Evolutionary conservation across 2,888 invertebrate genomes (phyloP).

Genomic region (Agrochola litura): DNA sequence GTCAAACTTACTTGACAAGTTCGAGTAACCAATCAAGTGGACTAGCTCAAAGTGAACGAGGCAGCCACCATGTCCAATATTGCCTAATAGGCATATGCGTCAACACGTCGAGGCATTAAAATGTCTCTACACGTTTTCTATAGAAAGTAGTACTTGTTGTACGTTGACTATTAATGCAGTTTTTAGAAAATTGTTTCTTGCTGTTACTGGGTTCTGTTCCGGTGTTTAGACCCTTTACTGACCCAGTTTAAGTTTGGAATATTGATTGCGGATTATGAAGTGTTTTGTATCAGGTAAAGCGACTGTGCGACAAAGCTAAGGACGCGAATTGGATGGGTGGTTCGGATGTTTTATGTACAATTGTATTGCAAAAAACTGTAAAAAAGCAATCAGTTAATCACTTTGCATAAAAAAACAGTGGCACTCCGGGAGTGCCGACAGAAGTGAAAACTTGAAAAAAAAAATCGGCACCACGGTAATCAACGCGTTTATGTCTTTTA

Average conservation of each 20-base stretch:
- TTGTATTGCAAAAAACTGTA: background rate
- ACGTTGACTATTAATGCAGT: constrained; percentile 85
- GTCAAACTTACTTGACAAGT: background rate
- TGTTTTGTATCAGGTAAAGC: constrained; percentile 32
- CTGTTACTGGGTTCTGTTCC: constrained; percentile 72
- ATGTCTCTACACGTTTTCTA: constrained; percentile 80
- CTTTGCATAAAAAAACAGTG: background rate
- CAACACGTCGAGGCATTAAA: constrained; percentile 77
- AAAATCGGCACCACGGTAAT: too few species aligned
- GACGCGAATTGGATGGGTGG: constrained; percentile 4
- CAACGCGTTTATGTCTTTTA: too few species aligned
- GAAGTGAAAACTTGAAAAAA: too few species aligned
- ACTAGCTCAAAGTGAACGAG: constrained; percentile 50
- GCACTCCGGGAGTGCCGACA: too few species aligned
- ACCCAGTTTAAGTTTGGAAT: constrained; percentile 66
- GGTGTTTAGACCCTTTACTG: constrained; percentile 76
- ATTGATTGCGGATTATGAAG: constrained; percentile 54
- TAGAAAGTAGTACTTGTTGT: constrained; percentile 86
- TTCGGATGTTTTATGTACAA: background rate
- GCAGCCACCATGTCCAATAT: constrained; percentile 73
- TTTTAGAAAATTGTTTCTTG: constrained; percentile 75
- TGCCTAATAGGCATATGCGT: constrained; percentile 82
- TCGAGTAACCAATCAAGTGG: constrained; percentile 32
- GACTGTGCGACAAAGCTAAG: background rate
- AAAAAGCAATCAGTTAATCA: background rate